These are phyloP conservation scores for Macquaria ambigua DNA, from an alignment of 2,113 vertebrate species.

Conservation along the genomic window DNA sequence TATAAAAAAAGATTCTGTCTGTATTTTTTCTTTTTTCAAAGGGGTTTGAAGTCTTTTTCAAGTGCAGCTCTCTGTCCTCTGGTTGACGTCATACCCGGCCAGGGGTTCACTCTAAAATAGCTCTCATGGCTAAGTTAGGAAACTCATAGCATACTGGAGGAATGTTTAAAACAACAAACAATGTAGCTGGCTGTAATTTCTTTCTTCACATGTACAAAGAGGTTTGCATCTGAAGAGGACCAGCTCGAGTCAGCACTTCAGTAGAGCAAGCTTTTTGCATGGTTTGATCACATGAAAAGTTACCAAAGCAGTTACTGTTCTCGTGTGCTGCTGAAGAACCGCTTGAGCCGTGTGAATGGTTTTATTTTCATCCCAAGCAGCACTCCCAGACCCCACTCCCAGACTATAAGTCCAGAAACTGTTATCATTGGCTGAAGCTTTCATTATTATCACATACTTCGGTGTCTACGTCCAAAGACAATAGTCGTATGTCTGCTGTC, in stretches of 20 bases:
- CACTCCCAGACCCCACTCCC: conserved; percentile 46
- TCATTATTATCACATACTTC: conserved; percentile 68
- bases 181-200: conserved; percentile 67
- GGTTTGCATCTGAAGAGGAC: conserved; percentile 44
- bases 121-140: conserved; percentile 83
- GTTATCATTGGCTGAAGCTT: conserved; percentile 60
- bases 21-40: conserved; percentile 42
- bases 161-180: conserved; percentile 84
- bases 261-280: conserved; percentile 32
- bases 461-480: conserved; percentile 62
- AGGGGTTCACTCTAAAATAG: conserved; percentile 81
- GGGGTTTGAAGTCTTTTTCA: conserved; percentile 67
- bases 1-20: conserved; percentile 20
- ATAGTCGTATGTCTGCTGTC: conserved; percentile 65
- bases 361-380: conserved; percentile 64
- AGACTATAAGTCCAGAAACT: conserved; percentile 60
- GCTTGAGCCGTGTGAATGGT: conserved; percentile 59
- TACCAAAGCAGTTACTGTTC: conserved; percentile 60
- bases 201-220: conserved; percentile 70
- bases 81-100: conserved; percentile 80
- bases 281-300: conserved; percentile 66
- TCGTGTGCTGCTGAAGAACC: conserved; percentile 55
- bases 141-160: conserved; percentile 74
- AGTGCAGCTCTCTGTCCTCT: conserved; percentile 65
- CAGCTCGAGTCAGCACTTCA: conserved; percentile 57